phyloP scores from a whole-genome alignment of 2,113 vertebrate species.

The Pygathrix nemaeus region DNA sequence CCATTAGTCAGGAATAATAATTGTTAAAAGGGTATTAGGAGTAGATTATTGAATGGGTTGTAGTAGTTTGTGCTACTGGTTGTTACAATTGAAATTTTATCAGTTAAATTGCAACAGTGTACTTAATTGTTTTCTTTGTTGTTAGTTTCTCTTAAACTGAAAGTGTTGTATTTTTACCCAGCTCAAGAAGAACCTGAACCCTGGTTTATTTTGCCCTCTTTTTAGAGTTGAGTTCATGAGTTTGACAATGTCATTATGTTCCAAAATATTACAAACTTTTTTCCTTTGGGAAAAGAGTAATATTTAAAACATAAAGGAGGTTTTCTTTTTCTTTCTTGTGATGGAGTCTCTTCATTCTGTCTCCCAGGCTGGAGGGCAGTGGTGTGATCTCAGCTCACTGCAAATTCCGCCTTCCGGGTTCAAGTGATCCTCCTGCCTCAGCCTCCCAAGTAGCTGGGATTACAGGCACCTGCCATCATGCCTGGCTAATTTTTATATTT shows the following conservation, averaged over 20 bases:
- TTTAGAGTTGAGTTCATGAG: not conserved
- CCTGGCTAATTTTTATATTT: too few species aligned
- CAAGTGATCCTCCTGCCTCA: too few species aligned
- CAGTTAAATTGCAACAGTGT: not conserved
- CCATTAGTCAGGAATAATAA: not conserved
- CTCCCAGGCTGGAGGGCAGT: too few species aligned
- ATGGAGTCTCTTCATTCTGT: too few species aligned
- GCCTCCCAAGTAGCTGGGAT: too few species aligned
- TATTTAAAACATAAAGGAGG: not conserved
- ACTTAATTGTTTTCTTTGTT: not conserved
- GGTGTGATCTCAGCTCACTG: too few species aligned
- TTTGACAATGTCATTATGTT: not conserved
- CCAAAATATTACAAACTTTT: not conserved
- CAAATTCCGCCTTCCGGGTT: too few species aligned
- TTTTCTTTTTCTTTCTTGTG: too few species aligned
- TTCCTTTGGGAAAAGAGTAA: not conserved
- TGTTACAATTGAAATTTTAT: not conserved
- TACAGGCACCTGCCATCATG: too few species aligned
- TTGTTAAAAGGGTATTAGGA: not conserved
- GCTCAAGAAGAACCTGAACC: not conserved
- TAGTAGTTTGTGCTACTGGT: not conserved
- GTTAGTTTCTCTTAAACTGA: not conserved
- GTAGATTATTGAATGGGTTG: not conserved
- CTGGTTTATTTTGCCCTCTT: not conserved
- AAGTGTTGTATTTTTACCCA: not conserved